Base-by-base conservation (phyloP, 2,113 vertebrate genomes). In the Kryptolebias marmoratus region DNA sequence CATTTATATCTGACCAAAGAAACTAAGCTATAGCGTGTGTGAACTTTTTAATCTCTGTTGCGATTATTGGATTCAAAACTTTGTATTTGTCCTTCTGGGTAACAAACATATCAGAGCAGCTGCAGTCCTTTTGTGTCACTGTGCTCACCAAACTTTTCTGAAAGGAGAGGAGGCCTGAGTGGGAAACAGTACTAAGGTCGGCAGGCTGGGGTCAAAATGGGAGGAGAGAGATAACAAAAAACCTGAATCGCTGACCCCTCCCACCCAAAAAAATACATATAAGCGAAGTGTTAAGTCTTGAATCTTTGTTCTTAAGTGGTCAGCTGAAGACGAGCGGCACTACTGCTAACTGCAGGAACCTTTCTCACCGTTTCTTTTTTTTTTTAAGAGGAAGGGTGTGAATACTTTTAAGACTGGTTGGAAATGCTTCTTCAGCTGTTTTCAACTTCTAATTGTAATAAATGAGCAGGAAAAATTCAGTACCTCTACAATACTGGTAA, bases 271-370 rank as follows among this genome's bases (percentile, higher is more conserved):
- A 87, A 75, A 91, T 83, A 88, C 75, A 89, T 93, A 94, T 94
- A 95, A 93, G 91, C 42, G 53, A 91, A 86, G 88, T 87, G 87
- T 83, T 80, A 90, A 88, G 79, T 62, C 82, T 83, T 76, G 70
- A 83, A 77, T 76, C 71, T 60, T 70, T 82, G 82, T 84, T 82
- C 64, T 62, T 84, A 82, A 82, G 68, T 80, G 73, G 56, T 66
- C 64, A 74, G 83, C 86, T 69, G 71, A 81, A 81, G 59, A 80
- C 56, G 31, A 59, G 60, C 13, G 10, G 64, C 74, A 32, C 57
- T 31, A 47, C 66, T 30, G 71, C 75, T 54, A 50, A 53, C 85
- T 45, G 14, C 70, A 74, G 54, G 0, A 71, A 64, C 36, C 15
- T 4, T 61, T 70, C 60, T 79, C 52, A 45, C 22, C 11, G 52